Evolutionary conservation across 2,888 invertebrate species (phyloP).

Genomic region (Drosophila acutilabella): DNA sequence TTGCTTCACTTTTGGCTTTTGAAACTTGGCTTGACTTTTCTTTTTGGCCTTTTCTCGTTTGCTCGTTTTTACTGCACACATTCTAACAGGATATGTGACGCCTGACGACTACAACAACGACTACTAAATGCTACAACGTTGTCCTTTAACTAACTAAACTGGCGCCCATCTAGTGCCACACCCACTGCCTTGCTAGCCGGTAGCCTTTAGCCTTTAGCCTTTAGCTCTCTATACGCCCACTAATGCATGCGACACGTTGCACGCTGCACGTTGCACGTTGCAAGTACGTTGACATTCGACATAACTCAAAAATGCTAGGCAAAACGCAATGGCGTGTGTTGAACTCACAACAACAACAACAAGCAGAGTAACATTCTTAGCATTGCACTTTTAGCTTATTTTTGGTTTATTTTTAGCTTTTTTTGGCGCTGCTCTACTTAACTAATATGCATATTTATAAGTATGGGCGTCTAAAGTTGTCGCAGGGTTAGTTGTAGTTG

Average conservation of each 20-base stretch:
- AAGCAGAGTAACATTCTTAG: constrained; percentile 29
- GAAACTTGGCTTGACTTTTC: constrained; percentile 41
- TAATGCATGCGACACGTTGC: constrained; percentile 29
- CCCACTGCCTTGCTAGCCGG: not conserved
- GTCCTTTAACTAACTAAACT: constrained; percentile 65
- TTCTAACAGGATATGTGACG: constrained; percentile 67
- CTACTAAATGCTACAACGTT: constrained; percentile 44
- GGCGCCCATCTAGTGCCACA: constrained; percentile 19
- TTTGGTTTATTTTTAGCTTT: constrained; percentile 39
- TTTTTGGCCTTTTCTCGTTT: constrained; percentile 20
- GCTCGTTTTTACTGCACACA: constrained; percentile 1
- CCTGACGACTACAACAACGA: constrained; percentile 35
- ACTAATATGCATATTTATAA: constrained; percentile 6
- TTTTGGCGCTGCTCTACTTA: constrained; percentile 13
- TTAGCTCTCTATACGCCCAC: constrained; percentile 23
- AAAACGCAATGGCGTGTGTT: constrained; percentile 73
- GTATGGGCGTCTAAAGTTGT: not conserved
- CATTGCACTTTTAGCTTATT: constrained; percentile 40
- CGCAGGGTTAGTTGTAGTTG: not conserved
- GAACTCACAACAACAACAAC: constrained; percentile 20
- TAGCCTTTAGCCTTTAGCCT: not conserved
- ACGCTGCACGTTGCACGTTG: constrained; percentile 22
- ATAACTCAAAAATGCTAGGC: constrained; percentile 77
- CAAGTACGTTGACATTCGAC: constrained; percentile 78
- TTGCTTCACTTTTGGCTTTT: constrained; percentile 64